Evolutionary conservation across 2,888 invertebrate genomes (phyloP), one percentile per base, ranked within the genome.

Genomic region (Zaprionus obscuricornis): DNA sequence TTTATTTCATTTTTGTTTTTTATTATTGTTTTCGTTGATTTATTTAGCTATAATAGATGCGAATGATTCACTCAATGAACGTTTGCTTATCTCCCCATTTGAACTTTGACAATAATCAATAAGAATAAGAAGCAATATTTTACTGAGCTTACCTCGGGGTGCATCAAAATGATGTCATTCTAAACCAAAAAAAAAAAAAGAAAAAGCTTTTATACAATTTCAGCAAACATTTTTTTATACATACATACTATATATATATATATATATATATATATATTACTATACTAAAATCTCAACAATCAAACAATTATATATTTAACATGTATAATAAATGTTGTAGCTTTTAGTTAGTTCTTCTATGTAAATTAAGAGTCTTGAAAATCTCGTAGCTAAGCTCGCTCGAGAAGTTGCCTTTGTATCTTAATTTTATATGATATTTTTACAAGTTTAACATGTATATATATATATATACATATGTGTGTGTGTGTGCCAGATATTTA

Each of bases 81-180:
- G 22, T 13, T 34, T 46, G 36, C 50, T 39, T 36, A 37, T 45
- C 37, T 65, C 14, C 31, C 29, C 58, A n/a, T 70, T 54, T 75
- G 77, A 78, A 75, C 79, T 73, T 56, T 62, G 60, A 34, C 47
- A 73, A 54, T 58, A 78, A 78, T 78, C 77, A 57, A 65, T 65
- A 62, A 37, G 49, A 66, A 73, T 72, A 62, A n/a, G 14, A 18
- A 39, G 40, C 45, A 43, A 33, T 36, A 43, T 47, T 64, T 46
- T 46, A 14, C 49, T 54, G 20, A 18, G 52, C 54, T 49, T 59
- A 58, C 74, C 74, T 74, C 50, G 52, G 54, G 50, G 40, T 82
- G 82, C 73, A 63, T 45, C 34, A 40, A 20, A 43, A 75, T 82
- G 77, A 82, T 82, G 82, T 77, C 77, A 77, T 72, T 56, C 60